Base-by-base conservation (phyloP, 2,113 vertebrate genomes). In the Opisthocomus hoazin region DNA sequence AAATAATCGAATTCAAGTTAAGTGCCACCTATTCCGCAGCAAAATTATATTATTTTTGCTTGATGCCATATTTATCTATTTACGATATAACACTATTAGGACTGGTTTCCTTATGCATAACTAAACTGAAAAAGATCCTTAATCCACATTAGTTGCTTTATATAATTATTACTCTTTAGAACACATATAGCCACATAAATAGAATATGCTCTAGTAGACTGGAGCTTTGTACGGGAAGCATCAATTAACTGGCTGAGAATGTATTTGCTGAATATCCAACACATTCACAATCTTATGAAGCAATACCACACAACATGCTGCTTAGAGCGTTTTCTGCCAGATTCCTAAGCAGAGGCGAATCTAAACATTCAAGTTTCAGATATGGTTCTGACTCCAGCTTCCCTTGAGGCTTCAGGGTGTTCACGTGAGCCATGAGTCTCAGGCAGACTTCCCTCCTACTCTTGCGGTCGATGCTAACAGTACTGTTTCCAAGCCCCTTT, bases 401-500 rank as follows among this genome's bases (percentile, higher is more conserved):
- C 64, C n/a, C 39, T 19, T 61, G 32, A 80, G 36, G n/a, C 15
- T 57, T 63, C 60, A 46, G 16, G 19, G 29, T 24, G 32, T 24
- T 77, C 61, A 66, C 3, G 0, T 34, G 24, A 87, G 50, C 22
- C n/a, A 30, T 0, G 0, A 54, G 43, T 82, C 81, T 46, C 60
- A 90, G 60, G 7, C 17, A 66, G 27, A 34, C 14, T 63, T 84
- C 36, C 21, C 29, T 68, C 51, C 53, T 48, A 12, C n/a, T 63
- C n/a, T 21, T 51, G 18, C 10, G 4, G 9, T 2, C 12, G 5
- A 73, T 9, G 6, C 18, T 12, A 51, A 56, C 3, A 29, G 27
- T 17, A 19, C 23, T 32, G 48, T 30, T 76, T 22, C 9, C 39
- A 76, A 79, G 29, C 4, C 26, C 16, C 12, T 60, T 77, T 73